Evolutionary conservation across 2,888 invertebrate genomes (phyloP), one percentile per base, ranked within the genome.

Genomic region (Pristionchus mayeri): DNA sequence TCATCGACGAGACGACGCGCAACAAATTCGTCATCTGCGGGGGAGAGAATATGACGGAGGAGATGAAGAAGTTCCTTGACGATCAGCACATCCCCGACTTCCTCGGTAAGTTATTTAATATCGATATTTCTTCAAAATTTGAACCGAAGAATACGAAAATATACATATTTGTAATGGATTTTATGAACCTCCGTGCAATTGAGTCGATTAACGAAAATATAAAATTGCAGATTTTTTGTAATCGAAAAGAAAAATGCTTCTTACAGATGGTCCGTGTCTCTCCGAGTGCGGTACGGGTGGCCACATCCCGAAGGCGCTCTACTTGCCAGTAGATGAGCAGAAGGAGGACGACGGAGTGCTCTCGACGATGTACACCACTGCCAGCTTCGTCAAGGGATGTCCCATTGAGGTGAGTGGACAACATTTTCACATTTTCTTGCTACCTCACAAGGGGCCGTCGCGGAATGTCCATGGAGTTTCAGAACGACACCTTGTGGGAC

Each of bases 1-100:
- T 98, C 93, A 98, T 98, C 91, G 97, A 97, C 94, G 97, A 97
- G 93, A 96, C 96, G 93, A 97, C 97, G 0, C 95, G 97, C 27
- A 91, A 89, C 88, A 93, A 94, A 93, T 93, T 98, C 93, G 97
- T 97, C 93, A 96, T 96, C 86, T 96, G 96, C 71, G 84, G 78
- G 16, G 89, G 87, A 60, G 91, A 90, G 44, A 85, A 87, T 24
- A 96, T 96, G 92, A 96, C 96, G 91, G 87, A 87, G 37, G 95
- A 95, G 88, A 94, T 97, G 13, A 95, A 95, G 30, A 96, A 97
- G 93, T 97, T 96, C 93, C 96, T 98, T 87, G 95, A 96, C 83
- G 95, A 95, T 87, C 95, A 96, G 86, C 95, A 95, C 91, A 96
- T 98, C 86, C 97, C 97, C 0, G 97, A 97, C 93, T 98, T 97